Conservation (phyloP, 2,113 vertebrate genomes). For the Austrofundulus limnaeus region DNA sequence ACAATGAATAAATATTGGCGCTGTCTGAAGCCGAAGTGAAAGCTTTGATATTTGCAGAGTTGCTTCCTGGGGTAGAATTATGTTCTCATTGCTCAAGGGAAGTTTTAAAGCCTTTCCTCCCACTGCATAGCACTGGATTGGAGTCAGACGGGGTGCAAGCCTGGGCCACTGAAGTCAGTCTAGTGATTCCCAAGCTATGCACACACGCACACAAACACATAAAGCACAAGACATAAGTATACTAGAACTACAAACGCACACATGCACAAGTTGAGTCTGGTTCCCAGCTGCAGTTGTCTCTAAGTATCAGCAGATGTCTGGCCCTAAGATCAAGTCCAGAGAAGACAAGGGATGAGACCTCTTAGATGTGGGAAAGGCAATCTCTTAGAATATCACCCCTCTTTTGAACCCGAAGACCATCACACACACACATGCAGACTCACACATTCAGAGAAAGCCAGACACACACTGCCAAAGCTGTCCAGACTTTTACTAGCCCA, state of each 20-base stretch:
- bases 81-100: conserved; percentile 47
- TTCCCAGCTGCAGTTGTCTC: conserved; percentile 73
- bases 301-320: conserved; percentile 81
- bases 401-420: conserved; percentile 46
- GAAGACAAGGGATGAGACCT: conserved; percentile 70
- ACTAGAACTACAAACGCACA: conserved; percentile 12
- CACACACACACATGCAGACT: conserved; percentile 18
- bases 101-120: conserved; percentile 55
- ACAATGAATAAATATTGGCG: conserved; percentile 25
- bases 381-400: conserved; percentile 65
- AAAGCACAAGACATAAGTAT: not conserved
- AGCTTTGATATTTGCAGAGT: conserved; percentile 56
- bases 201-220: not conserved
- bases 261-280: conserved; percentile 48
- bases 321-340: conserved; percentile 76
- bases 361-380: conserved; percentile 75
- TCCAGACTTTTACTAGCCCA: conserved; percentile 50
- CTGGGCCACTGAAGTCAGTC: conserved; percentile 53
- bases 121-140: conserved; percentile 37
- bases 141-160: conserved; percentile 52
- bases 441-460: conserved; percentile 38
- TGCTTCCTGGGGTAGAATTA: conserved; percentile 53
- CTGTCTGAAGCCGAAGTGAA: conserved; percentile 34
- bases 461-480: conserved; percentile 44
- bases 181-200: conserved; percentile 13